A percentile compares a stretch with the other conserved stretches of the same genome.
These are phyloP conservation scores for Diogma glabrata DNA, from an alignment of 2,888 invertebrate species.

Conservation along the genomic window DNA sequence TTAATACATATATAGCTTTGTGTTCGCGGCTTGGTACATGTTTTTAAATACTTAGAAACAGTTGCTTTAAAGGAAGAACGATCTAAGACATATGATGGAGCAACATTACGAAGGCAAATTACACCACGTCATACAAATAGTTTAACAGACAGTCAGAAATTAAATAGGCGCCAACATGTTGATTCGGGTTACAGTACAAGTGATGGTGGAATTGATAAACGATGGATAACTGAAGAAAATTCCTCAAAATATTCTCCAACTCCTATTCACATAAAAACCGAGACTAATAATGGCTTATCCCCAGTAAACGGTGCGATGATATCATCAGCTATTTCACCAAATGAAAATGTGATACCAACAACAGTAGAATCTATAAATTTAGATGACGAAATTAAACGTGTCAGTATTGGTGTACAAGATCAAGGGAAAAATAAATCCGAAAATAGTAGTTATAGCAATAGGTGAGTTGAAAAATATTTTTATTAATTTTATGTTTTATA, in stretches of 20 bases:
- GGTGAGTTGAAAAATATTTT: constrained; percentile 9
- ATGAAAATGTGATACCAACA: constrained; percentile 7
- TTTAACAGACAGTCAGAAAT: constrained; percentile 18
- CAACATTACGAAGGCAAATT: constrained; percentile 31
- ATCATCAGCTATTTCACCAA: constrained; percentile 12
- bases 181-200: constrained; percentile 85
- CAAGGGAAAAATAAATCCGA: constrained; percentile 3
- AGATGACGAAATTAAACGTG: constrained; percentile 8
- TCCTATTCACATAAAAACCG: constrained; percentile 14
- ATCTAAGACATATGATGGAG: constrained; percentile 32
- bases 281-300: constrained; percentile 11
- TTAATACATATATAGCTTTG: constrained; percentile 53
- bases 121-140: constrained; percentile 30
- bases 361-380: neutral
- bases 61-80: constrained; percentile 61
- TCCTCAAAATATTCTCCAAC: constrained; percentile 13
- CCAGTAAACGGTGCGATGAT: constrained; percentile 13
- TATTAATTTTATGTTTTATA: neutral
- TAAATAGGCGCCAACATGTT: constrained; percentile 50
- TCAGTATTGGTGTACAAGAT: neutral
- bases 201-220: constrained; percentile 68
- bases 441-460: constrained; percentile 12
- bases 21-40: constrained; percentile 84
- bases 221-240: constrained; percentile 66
- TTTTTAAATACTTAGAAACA: constrained; percentile 87